Evolutionary conservation across 2,113 vertebrate genomes (phyloP).

Genomic region (Triplophysa dalaica): DNA sequence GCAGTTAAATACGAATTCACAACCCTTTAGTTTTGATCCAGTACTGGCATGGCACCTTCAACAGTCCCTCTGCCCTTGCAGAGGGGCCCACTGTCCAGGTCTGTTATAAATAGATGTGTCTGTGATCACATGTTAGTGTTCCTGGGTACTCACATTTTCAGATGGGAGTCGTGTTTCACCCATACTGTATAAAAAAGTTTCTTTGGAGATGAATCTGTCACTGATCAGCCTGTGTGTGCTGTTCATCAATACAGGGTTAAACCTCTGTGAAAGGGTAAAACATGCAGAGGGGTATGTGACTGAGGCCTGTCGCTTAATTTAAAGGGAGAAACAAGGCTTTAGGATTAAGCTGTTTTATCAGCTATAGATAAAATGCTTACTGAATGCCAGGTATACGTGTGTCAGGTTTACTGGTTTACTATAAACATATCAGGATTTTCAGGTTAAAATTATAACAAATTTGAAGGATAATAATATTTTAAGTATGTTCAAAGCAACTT

Average conservation of each 20-base stretch:
- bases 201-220: not conserved
- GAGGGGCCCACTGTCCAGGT: constrained; percentile 48
- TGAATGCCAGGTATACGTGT: not conserved
- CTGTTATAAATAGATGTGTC: constrained; percentile 76
- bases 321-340: not conserved
- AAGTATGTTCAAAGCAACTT: too few relatives aligned
- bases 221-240: not conserved
- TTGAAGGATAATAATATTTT: too few relatives aligned
- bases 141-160: constrained; percentile 44
- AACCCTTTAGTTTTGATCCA: constrained; percentile 55
- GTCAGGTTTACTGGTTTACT: not conserved
- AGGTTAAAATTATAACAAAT: not conserved
- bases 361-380: constrained; percentile 2
- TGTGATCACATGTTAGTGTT: constrained; percentile 70
- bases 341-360: not conserved
- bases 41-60: constrained; percentile 51
- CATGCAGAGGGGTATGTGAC: not conserved
- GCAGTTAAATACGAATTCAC: constrained; percentile 43
- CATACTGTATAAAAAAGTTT: constrained; percentile 36
- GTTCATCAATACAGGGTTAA: constrained; percentile 2
- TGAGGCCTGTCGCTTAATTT: not conserved
- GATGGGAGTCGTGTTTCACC: constrained; percentile 62
- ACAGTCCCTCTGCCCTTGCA: constrained; percentile 66
- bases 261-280: not conserved
- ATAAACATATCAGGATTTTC: not conserved